phyloP scores from a whole-genome alignment of 2,113 vertebrate species.

The Poeciliopsis occidentalis region DNA sequence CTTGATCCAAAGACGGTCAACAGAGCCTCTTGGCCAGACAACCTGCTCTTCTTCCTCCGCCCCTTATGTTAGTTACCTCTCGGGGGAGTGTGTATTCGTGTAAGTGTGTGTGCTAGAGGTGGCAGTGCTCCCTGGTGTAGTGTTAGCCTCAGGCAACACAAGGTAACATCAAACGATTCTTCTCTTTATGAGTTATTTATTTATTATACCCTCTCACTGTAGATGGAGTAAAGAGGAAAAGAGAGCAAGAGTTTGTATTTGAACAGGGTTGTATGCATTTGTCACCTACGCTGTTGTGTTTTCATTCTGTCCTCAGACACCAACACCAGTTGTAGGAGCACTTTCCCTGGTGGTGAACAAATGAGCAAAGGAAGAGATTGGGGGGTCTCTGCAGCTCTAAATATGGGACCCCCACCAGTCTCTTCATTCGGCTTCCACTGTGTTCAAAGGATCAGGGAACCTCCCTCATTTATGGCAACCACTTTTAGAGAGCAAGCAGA shows the following conservation, averaged over 20 bases:
- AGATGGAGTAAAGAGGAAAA: slow-evolving; percentile 21
- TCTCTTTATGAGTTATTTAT: slow-evolving; percentile 78
- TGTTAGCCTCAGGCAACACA: slow-evolving; percentile 77
- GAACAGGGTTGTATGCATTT: slow-evolving; percentile 56
- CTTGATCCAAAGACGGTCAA: slow-evolving; percentile 31
- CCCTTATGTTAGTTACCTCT: slow-evolving; percentile 45
- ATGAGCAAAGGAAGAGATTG: slow-evolving; percentile 46
- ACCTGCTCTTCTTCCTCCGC: slow-evolving; percentile 44
- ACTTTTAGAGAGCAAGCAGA: slow-evolving; percentile 39
- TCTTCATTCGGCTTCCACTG: slow-evolving; percentile 38
- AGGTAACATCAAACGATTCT: slow-evolving; percentile 79
- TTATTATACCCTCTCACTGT: slow-evolving; percentile 51
- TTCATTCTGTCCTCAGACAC: slow-evolving; percentile 50
- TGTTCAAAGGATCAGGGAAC: slow-evolving; percentile 63
- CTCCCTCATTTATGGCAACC: slow-evolving; percentile 37
- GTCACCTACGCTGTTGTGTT: slow-evolving; percentile 50
- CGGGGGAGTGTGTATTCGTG: slow-evolving; percentile 32
- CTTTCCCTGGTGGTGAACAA: slow-evolving; percentile 45
- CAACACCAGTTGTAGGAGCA: slow-evolving; percentile 36
- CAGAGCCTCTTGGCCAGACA: slow-evolving; percentile 31
- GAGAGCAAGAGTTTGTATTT: slow-evolving; percentile 29
- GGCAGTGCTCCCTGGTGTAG: slow-evolving; percentile 65
- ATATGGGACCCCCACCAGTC: slow-evolving; percentile 35
- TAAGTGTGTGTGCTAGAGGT: slow-evolving; percentile 40
- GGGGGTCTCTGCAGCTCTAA: slow-evolving; percentile 44